phyloP scores from a whole-genome alignment of 2,113 vertebrate species.

The Planiliza haematocheilus region DNA sequence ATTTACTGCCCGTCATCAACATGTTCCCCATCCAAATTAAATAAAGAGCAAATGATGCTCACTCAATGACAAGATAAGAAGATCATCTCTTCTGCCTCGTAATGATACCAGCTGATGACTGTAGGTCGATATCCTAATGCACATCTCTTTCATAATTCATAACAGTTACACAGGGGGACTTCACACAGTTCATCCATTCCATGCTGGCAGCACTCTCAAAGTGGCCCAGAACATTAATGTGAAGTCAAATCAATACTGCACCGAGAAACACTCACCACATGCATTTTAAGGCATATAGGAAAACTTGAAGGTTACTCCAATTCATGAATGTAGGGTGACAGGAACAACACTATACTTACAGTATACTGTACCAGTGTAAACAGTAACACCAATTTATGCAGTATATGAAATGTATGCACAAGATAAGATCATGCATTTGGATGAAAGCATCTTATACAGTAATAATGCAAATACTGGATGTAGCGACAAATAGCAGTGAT shows the following conservation, averaged over 20 bases:
- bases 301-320: too few relatives aligned
- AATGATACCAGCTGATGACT: conserved; percentile 2
- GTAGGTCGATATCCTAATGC: conserved; percentile 53
- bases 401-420: too few relatives aligned
- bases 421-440: too few relatives aligned
- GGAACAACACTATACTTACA: too few relatives aligned
- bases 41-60: conserved; percentile 31
- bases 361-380: too few relatives aligned
- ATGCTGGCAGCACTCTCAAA: background rate
- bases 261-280: conserved; percentile 12
- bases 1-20: conserved; percentile 5
- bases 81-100: conserved; percentile 7
- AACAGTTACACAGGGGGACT: conserved; percentile 8
- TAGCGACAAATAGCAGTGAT: too few relatives aligned
- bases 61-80: conserved; percentile 13
- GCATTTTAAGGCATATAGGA: too few relatives aligned
- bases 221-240: background rate
- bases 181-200: conserved; percentile 1
- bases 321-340: too few relatives aligned
- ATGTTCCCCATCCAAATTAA: conserved; percentile 15
- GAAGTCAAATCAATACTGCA: conserved; percentile 26
- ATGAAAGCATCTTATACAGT: too few relatives aligned
- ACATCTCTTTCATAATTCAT: conserved; percentile 64
- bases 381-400: too few relatives aligned
- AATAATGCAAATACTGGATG: too few relatives aligned